Conservation (phyloP, 2,888 invertebrate species). For the Clunio marinus region DNA sequence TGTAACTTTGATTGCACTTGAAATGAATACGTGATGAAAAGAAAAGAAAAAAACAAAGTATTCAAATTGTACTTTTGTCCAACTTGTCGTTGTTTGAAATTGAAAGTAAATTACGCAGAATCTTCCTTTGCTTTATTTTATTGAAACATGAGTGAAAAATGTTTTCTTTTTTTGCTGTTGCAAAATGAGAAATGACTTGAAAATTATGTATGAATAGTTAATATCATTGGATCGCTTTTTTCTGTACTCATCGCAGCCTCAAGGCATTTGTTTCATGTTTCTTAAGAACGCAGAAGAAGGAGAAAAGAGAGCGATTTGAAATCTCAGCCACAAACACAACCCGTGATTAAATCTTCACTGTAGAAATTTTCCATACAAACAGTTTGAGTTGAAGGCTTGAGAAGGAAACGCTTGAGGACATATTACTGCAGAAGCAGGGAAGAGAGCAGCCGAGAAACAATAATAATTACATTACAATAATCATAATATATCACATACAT, state of each 20-base stretch:
- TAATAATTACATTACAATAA: constrained; percentile 39
- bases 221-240: neutral
- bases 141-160: neutral
- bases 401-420: constrained; percentile 39
- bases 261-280: constrained; percentile 12
- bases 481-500: constrained; percentile 35
- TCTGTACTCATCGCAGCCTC: neutral
- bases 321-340: constrained; percentile 24
- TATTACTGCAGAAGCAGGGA: constrained; percentile 27
- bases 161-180: neutral
- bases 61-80: neutral
- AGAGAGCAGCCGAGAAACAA: constrained; percentile 8
- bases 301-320: neutral
- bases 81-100: neutral
- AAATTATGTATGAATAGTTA: constrained; percentile 17
- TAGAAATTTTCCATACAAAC: constrained; percentile 22
- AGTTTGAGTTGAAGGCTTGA: constrained; percentile 8
- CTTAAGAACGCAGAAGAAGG: constrained; percentile 1
- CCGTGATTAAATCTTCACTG: constrained; percentile 38
- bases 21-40: neutral
- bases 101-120: neutral
- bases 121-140: too few species aligned
- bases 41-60: neutral
- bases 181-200: neutral
- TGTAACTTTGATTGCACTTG: constrained; percentile 23